Conservation (phyloP, 2,888 invertebrate genomes). For the Cremastinae sp. region DNA sequence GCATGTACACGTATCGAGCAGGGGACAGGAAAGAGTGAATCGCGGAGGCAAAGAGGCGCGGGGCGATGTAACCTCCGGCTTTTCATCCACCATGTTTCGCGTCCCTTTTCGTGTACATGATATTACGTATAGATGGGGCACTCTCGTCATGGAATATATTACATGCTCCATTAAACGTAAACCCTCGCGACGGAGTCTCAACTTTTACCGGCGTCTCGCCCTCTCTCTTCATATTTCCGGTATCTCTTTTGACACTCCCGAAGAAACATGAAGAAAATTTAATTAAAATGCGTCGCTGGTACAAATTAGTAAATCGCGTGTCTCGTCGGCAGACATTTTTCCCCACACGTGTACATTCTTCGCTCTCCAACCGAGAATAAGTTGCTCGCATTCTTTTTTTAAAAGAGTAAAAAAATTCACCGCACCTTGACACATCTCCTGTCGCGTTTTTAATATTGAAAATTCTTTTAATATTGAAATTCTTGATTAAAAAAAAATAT, state of each 20-base stretch:
- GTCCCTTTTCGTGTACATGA: background rate
- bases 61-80: slow-evolving; percentile 14
- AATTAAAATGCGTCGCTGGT: slow-evolving; percentile 38
- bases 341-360: background rate
- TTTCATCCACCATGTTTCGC: slow-evolving; percentile 21
- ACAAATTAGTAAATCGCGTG: slow-evolving; percentile 47
- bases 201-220: background rate
- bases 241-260: slow-evolving; percentile 35
- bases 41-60: background rate
- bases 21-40: slow-evolving; percentile 12
- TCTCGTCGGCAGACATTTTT: background rate
- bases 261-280: slow-evolving; percentile 42
- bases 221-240: slow-evolving; percentile 20
- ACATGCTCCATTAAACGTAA: slow-evolving; percentile 47
- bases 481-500: too few relatives aligned
- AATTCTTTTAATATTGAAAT: background rate
- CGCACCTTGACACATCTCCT: too few relatives aligned
- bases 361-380: too few relatives aligned
- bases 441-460: too few relatives aligned
- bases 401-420: too few relatives aligned
- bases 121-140: slow-evolving; percentile 16
- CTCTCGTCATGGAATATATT: slow-evolving; percentile 41
- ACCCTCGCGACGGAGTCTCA: slow-evolving; percentile 7
- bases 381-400: too few relatives aligned
- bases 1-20: background rate